Base-by-base conservation (phyloP, 2,888 invertebrate species). In the Gryllus longicercus region DNA sequence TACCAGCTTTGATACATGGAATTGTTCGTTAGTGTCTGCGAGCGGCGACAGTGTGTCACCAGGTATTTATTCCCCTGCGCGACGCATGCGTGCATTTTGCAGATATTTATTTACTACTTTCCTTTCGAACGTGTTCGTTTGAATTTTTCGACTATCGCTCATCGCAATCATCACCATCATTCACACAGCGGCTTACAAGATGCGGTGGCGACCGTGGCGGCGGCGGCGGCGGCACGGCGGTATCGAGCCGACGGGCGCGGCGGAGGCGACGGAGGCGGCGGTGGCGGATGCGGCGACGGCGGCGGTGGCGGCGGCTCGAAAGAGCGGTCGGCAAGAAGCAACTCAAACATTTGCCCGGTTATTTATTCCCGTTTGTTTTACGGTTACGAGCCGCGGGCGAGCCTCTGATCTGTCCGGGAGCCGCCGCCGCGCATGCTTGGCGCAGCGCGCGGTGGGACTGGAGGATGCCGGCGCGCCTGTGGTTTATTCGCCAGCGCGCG, bases 271-370 rank as follows among this genome's bases (percentile, higher is more conserved):
- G 63, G 63, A 51, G 16, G 21, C 21, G 21, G 21, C 21, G n/a
- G n/a, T n/a, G n/a, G n/a, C 63, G 18, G n/a, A 1, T 4, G 63
- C 14, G 63, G 63, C 14, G n/a, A 4, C 0, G n/a, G 16, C 63
- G 63, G 63, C n/a, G 63, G n/a, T n/a, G 63, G 63, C 63, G 63
- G 63, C 63, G 63, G 14, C 63, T 14, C 63, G 63, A 63, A 63
- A 63, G 63, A 63, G 63, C 63, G 63, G n/a, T 63, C 63, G 63
- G 63, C 63, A 63, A 63, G 63, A 63, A 63, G 63, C n/a, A 63
- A 63, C 63, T 63, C 63, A 63, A 63, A 63, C 63, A 63, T 63
- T 63, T n/a, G 63, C 63, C n/a, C 16, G 63, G 63, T 63, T 63
- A 63, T 63, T 63, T 63, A 63, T 63, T 63, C 63, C 63, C 63